These are phyloP conservation scores for Antheraea assamensis DNA, from an alignment of 2,888 invertebrate genomes.

Conservation along the genomic window DNA sequence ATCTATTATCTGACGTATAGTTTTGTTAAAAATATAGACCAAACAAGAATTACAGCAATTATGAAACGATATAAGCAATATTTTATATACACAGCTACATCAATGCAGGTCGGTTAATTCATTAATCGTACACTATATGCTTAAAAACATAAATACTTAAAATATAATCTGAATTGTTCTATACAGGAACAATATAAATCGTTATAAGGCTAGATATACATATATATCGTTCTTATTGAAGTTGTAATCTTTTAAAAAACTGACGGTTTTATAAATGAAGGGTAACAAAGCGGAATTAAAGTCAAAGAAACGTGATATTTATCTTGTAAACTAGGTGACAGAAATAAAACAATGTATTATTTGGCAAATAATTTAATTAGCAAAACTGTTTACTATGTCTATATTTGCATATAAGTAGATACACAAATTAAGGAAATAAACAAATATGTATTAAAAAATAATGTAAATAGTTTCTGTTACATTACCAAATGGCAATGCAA, in stretches of 20 bases:
- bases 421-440: not conserved
- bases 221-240: not conserved
- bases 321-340: not conserved
- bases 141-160: not conserved
- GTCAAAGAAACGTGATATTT: not conserved
- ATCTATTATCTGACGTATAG: no score
- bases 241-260: not conserved
- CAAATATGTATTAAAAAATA: not conserved
- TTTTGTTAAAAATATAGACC: not conserved
- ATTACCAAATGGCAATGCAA: not conserved
- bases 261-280: not conserved
- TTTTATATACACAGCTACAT: not conserved
- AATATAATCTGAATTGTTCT: not conserved
- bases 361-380: slow-evolving; percentile 5
- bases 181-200: not conserved
- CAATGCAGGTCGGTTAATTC: not conserved
- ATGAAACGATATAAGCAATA: not conserved
- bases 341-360: not conserved
- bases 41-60: not conserved
- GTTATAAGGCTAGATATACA: not conserved
- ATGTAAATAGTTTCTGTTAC: not conserved
- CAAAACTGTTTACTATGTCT: not conserved
- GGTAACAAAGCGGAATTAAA: not conserved
- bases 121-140: not conserved
- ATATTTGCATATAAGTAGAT: not conserved